Evolutionary conservation across 2,113 vertebrate species (phyloP), one percentile per base, ranked within the genome.

Genomic region (Oreotrochilus melanogaster): DNA sequence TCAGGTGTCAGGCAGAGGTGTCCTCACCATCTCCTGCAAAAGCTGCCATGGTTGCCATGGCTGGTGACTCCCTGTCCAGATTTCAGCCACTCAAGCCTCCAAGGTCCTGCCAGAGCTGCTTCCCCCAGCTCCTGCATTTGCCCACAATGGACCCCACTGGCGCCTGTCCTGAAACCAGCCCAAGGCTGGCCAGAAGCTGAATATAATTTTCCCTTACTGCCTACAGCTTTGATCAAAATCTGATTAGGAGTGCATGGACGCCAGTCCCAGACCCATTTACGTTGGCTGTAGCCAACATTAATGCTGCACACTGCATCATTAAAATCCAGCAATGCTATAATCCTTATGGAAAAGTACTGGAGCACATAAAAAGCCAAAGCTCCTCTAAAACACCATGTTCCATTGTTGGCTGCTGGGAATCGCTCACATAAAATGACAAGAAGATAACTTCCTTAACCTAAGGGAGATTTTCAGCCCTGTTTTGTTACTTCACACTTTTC

Each of bases 1-100:
- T 79, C 13, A 19, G 39, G 66, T 2, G 1, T 69, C 71, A 67
- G 31, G 14, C 3, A 7, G 43, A 62, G 33, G 6, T 6, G 1
- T 30, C n/a, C 47, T 27, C 5, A 0, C 8, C 48, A 51, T 4
- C 42, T 62, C 24, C 42, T 62, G 31, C 48, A 10, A 12, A n/a
- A 43, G 16, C 11, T 2, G 0, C 24, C 35, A 45, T 0, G 0
- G 4, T 3, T 2, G 0, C 35, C 60, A 43, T 1, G 1, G 33
- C 19, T 48, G n/a, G 9, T 53, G 51, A 24, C 10, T 35, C 56
- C 39, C 22, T 1, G 0, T 31, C 5, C 82, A 31, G 27, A 45
- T 72, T 88, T 75, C 16, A 13, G n/a, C 35, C 11, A 35, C 28
- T 21, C 1, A 0, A 27, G 3, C 4, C 18, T 24, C 24, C 1